A percentile compares a stretch with the other conserved stretches of the same genome.
Conservation (phyloP, 2,888 invertebrate species). For the Yponomeuta cagnagella region DNA sequence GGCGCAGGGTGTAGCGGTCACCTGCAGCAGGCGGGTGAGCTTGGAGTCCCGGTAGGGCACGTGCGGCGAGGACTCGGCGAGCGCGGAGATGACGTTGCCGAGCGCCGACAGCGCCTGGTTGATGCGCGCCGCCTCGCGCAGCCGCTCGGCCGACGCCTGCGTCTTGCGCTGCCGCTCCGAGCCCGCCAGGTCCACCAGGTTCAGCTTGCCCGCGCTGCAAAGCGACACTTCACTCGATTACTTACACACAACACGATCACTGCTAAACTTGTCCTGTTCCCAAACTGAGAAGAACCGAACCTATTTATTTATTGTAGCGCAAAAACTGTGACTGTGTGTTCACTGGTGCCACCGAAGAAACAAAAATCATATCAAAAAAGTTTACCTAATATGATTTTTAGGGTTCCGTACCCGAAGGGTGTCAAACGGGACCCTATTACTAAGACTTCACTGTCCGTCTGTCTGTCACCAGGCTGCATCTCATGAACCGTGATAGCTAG, state of each 20-base stretch:
- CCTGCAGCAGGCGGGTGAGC: constrained; percentile 84
- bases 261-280: no score
- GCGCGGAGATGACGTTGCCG: constrained; percentile 98
- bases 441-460: no score
- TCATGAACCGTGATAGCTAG: no score
- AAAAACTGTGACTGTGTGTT: background rate
- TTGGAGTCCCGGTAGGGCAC: constrained; percentile 98
- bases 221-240: no score
- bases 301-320: background rate
- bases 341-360: no score
- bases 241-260: no score
- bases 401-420: no score
- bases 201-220: constrained; percentile 91
- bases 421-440: no score
- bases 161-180: constrained; percentile 98
- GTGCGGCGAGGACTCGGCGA: constrained; percentile 95
- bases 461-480: no score
- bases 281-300: background rate
- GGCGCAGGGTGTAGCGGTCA: no score
- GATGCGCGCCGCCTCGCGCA: constrained; percentile 98
- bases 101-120: constrained; percentile 97
- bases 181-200: constrained; percentile 98
- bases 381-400: no score
- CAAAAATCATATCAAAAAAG: no score
- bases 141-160: constrained; percentile 92